Base-by-base conservation (phyloP, 64 coral and sea anemone genomes). In the Stichodactyla mertensii region DNA sequence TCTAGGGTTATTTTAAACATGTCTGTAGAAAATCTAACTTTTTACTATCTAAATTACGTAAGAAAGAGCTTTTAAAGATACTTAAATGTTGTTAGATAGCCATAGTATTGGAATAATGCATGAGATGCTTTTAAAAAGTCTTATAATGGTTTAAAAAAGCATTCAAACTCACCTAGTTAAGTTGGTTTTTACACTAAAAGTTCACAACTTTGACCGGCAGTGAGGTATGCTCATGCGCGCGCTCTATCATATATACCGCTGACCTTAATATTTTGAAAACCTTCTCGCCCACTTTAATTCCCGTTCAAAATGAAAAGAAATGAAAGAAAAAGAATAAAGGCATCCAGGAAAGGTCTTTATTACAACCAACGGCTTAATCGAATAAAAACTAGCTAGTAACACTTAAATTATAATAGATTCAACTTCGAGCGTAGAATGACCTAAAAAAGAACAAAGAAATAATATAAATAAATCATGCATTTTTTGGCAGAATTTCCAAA, bases 181-280 rank as follows among this genome's bases (percentile, higher is more conserved):
- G 69, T 74, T 27, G 1, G 4, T 1, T 31, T 66, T 74, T 74
- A 23, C 69, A 74, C 69, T 74, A 31, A 45, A 74, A 26, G 11
- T 69, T 20, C 27, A 74, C 24, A 74, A 74, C 24, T 74, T 58
- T 74, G 69, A 74, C 69, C 69, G 69, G 69, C 69, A 74, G 69
- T 74, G 69, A 74, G 69, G 69, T n/a, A 74, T 31, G 24, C 69
- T 74, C 8, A 36, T 31, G 24, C 69, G 69, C 69, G 69, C 36
- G 69, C 69, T 26, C 69, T 23, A 31, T 74, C 27, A n/a, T 11
- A 74, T 0, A 10, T 19, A 27, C 69, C 69, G 69, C 69, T 74
- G 69, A 74, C 24, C 69, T 11, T 10, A 74, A 66, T 66, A 66
- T 23, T 66, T 66, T 20, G 19, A 23, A 66, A 74, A 8, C 36